phyloP scores from a whole-genome alignment of 2,797 vertebrate genomes.

The Remorina albescens region DNA sequence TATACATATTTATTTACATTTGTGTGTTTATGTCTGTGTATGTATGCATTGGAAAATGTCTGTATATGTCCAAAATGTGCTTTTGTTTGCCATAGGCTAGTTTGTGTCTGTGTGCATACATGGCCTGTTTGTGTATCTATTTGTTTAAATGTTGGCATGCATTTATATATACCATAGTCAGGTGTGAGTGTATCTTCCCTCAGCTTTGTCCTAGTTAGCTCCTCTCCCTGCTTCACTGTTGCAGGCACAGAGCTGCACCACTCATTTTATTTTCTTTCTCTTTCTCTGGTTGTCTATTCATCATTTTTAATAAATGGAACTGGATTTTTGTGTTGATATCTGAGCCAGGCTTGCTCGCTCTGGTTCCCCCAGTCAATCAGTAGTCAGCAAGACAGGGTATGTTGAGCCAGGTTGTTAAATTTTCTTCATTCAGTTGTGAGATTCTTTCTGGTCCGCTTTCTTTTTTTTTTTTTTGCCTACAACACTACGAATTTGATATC shows the following conservation, averaged over 20 bases:
- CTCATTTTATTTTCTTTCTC: conserved; percentile 41
- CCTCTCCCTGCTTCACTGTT: conserved; percentile 22
- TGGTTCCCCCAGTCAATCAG: conserved; percentile 35
- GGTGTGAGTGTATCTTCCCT: conserved; percentile 5
- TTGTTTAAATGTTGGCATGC: conserved; percentile 7
- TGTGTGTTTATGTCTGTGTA: neutral
- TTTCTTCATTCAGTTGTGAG: conserved; percentile 33
- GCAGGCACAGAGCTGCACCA: conserved; percentile 18
- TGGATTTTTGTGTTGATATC: conserved; percentile 32
- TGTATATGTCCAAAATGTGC: neutral
- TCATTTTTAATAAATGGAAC: conserved; percentile 41
- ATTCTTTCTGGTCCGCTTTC: conserved; percentile 31
- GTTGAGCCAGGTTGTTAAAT: conserved; percentile 52
- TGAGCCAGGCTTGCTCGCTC: conserved; percentile 1
- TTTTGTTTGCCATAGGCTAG: conserved; percentile 19
- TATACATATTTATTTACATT: conserved; percentile 15
- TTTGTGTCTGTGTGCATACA: conserved; percentile 3
- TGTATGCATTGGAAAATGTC: conserved; percentile 8
- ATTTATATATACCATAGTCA: conserved; percentile 2
- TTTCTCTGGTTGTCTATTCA: conserved; percentile 52
- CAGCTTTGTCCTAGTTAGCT: conserved; percentile 41
- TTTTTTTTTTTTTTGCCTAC: conserved; percentile 44
- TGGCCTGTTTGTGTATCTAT: conserved; percentile 21
- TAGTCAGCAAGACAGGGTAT: conserved; percentile 7
- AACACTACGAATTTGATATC: conserved; percentile 47